Base-by-base conservation (phyloP, 2,797 vertebrate species). In the Myripristis murdjan region DNA sequence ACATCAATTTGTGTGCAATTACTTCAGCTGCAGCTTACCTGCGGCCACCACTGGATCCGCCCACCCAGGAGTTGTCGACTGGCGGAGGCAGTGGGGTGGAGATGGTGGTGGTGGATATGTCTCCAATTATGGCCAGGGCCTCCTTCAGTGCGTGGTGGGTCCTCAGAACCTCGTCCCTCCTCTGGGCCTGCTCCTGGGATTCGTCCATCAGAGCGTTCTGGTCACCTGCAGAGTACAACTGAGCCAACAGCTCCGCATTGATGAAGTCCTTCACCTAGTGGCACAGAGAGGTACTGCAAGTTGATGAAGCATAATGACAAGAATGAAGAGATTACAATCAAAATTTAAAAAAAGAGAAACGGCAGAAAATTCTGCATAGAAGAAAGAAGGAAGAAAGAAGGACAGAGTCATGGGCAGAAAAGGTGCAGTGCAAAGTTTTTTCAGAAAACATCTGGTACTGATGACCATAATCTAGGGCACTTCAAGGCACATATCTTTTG, bases 161-260 rank as follows among this genome's bases (percentile, higher is more conserved):
- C 63, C 95, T 94, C 18, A 99, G 93, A 78, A 95, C 97, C 86
- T 99, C 98, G 0, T 98, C 97, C 61, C 97, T 90, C 65, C 94
- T 95, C 93, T 97, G 97, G 0, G 95, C 96, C 93, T 98, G 97
- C 77, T 98, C 97, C 14, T 95, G 96, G 0, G 97, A 98, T 88
- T 99, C 98, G 23, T 99, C 97, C 98, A 99, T 99, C 82, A 99
- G 91, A 0, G 96, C 92, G 23, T 95, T 97, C 88, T 99, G 97
- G 89, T 99, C 98, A 28, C 96, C 96, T 0, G 97, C 95, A 3
- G 97, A 99, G 75, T 98, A 98, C 39, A 99, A 77, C 89, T 97
- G 96, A 49, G 98, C 98, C 84, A 99, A 88, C 57, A 99, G 95
- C 92, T 99, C 98, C 0, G 97, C 96, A 0, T 98, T 98, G 81